Conservation (phyloP, 2,888 invertebrate species). For the Caenorhabditis sp. region DNA sequence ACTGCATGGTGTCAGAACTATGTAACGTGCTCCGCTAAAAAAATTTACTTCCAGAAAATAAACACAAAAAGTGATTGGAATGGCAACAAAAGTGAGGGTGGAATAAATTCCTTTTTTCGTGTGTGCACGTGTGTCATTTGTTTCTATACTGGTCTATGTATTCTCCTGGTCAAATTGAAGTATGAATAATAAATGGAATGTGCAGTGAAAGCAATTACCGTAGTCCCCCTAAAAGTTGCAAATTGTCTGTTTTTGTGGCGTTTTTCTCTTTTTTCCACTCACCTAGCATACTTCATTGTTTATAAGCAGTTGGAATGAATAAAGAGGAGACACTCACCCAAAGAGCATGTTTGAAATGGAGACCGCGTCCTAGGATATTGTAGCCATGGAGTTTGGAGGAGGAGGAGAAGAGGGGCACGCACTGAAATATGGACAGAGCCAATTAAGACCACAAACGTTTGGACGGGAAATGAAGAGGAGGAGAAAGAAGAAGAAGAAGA, state of each 20-base stretch:
- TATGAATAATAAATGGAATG: constrained; percentile 42
- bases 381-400: constrained; percentile 24
- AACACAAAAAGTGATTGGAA: not conserved
- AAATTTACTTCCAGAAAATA: too few species aligned
- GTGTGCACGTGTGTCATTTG: constrained; percentile 22
- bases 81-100: constrained; percentile 1
- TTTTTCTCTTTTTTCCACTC: not conserved
- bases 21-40: too few species aligned
- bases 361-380: constrained; percentile 24
- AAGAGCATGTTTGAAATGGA: constrained; percentile 20
- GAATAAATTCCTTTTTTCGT: constrained; percentile 19
- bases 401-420: not conserved
- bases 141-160: constrained; percentile 11
- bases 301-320: too few species aligned
- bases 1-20: too few species aligned
- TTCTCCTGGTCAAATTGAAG: constrained; percentile 37
- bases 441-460: not conserved
- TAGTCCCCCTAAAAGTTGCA: not conserved
- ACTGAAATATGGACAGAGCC: constrained; percentile 9
- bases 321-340: constrained; percentile 15
- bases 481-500: not conserved
- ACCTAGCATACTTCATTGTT: not conserved
- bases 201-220: not conserved
- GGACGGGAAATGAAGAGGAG: not conserved
- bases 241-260: not conserved